Evolutionary conservation across 2,113 vertebrate species (phyloP).

Genomic region (Corythaixoides concolor): DNA sequence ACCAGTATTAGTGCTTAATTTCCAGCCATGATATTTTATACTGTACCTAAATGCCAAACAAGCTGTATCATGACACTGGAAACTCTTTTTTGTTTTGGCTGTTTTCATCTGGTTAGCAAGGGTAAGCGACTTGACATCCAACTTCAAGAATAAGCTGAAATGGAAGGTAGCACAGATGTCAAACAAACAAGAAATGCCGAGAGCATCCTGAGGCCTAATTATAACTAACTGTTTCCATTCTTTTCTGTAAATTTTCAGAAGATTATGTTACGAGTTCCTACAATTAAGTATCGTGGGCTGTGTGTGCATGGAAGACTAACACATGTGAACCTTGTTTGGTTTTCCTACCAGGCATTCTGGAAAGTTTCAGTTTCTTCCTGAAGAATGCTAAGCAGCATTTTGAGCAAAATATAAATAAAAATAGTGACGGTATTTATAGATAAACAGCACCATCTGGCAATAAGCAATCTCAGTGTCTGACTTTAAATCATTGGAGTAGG

Average conservation of each 20-base stretch:
- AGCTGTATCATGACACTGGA: background rate
- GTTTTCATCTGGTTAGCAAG: background rate
- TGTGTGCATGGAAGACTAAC: background rate
- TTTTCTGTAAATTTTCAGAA: background rate
- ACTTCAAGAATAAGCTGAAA: background rate
- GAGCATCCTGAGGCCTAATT: slow-evolving; percentile 1
- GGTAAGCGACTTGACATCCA: background rate
- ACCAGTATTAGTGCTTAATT: background rate
- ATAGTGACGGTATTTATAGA: background rate
- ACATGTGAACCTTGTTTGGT: background rate
- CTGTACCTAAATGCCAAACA: background rate
- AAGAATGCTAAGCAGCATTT: background rate
- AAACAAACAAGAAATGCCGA: slow-evolving; percentile 3
- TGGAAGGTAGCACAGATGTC: background rate
- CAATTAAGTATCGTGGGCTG: background rate
- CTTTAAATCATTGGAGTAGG: background rate
- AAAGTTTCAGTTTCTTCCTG: background rate
- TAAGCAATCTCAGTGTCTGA: background rate
- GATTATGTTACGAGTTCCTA: background rate
- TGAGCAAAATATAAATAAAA: slow-evolving; percentile 5
- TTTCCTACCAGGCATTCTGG: background rate
- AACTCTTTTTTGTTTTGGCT: background rate
- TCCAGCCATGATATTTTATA: background rate
- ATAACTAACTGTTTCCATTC: background rate
- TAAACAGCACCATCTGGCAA: slow-evolving; percentile 12